Conservation (phyloP, 2,113 vertebrate genomes). For the Bothrops jararaca region DNA sequence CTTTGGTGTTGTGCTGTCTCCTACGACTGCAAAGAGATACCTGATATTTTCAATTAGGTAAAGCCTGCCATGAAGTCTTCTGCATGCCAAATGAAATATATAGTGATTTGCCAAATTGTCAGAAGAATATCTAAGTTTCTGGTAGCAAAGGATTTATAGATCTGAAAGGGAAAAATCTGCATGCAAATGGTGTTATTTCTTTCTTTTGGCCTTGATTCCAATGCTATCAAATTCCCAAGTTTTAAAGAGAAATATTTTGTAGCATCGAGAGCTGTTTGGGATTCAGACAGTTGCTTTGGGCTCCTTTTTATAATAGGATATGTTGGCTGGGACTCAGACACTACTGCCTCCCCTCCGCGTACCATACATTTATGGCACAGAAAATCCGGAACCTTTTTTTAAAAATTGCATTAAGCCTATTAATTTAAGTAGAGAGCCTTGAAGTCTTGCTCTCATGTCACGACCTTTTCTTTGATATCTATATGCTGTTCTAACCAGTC, state of each 20-base stretch:
- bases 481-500: neutral
- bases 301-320: neutral
- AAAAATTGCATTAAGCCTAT: neutral
- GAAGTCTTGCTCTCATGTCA: neutral
- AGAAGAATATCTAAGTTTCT: neutral
- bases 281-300: neutral
- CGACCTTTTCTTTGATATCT: neutral
- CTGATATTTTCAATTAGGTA: neutral
- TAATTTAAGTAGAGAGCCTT: neutral
- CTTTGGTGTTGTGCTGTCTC: accelerated
- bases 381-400: neutral
- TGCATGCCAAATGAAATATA: neutral
- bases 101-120: neutral
- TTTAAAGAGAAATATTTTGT: neutral
- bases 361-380: neutral
- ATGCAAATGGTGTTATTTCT: neutral
- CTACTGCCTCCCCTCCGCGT: neutral
- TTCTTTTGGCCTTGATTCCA: neutral
- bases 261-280: neutral
- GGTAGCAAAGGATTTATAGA: neutral
- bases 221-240: neutral
- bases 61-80: neutral
- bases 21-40: neutral
- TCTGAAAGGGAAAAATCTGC: neutral
- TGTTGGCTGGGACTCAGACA: neutral